Evolutionary conservation across 2,888 invertebrate genomes (phyloP), one percentile per base, ranked within the genome.

Genomic region (Bellardia pandia): DNA sequence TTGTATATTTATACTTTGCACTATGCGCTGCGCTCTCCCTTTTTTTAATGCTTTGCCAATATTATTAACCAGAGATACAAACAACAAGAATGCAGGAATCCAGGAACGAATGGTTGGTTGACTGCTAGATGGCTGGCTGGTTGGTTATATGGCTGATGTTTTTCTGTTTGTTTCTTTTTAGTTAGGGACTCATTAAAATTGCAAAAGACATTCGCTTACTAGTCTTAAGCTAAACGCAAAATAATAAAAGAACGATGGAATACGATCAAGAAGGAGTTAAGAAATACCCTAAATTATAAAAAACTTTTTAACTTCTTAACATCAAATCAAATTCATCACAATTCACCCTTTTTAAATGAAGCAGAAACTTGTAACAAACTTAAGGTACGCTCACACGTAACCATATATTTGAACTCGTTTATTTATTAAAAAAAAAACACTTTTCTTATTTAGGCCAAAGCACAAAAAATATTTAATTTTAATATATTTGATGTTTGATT

Each of bases 151-250:
- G 53, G 40, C 14, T 9, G 37, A 16, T 6, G 37, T 37, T 71
- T 75, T 79, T 64, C 60, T 40, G 14, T 42, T 30, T 13, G 71
- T 68, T 56, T 30, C 48, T 58, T 48, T 37, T 37, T 37, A 37
- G 48, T 16, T 83, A 23, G 84, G 77, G 53, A 81, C 85, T 87
- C 86, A 87, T 87, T 85, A 87, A 87, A 87, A 87, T 87, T 87
- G 86, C 86, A 87, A 85, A 87, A 84, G 85, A 87, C 86, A 85
- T 84, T 87, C 84, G 75, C 84, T 87, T 85, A 78, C 60, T 79
- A 42, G 30, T 69, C 86, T 69, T 81, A 78, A 78, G 81, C 56
- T 66, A 60, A 84, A 83, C 82, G 76, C 69, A 76, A 76, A 69
- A 76, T 76, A 83, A 71, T 71, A 69, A 48, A 37, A 37, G 75